Evolutionary conservation across 35 echinoderm and acorn worm species (phyloP).

Genomic region (Lytechinus pictus): DNA sequence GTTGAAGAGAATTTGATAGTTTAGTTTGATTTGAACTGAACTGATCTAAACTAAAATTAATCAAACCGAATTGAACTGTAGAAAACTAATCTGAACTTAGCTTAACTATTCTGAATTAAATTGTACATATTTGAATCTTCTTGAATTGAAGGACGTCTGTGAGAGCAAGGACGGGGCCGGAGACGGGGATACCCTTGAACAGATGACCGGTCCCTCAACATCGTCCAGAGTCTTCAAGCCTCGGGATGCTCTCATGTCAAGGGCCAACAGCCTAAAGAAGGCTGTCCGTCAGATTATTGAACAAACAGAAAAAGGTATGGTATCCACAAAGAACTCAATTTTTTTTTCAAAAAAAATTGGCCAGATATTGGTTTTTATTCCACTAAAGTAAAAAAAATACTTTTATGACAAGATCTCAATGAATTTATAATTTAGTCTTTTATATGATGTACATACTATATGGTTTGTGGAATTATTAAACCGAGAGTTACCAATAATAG

Average conservation of each 20-base stretch:
- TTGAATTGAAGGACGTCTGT: conserved; percentile 6
- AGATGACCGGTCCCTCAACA: conserved; percentile 82
- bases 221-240: conserved; percentile 81
- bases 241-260: conserved; percentile 77
- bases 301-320: conserved; percentile 94
- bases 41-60: too few relatives aligned
- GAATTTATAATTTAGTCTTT: not conserved
- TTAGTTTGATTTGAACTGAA: too few relatives aligned
- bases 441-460: not conserved
- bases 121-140: too few relatives aligned
- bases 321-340: not conserved
- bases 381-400: not conserved
- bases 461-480: too few relatives aligned
- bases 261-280: conserved; percentile 95
- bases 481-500: too few relatives aligned
- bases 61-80: too few relatives aligned
- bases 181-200: conserved; percentile 76
- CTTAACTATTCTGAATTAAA: too few relatives aligned
- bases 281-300: conserved; percentile 97
- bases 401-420: not conserved
- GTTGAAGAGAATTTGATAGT: too few relatives aligned
- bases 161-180: conserved; percentile 54
- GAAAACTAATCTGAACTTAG: too few relatives aligned
- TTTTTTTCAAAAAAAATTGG: not conserved
- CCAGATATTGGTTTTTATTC: not conserved